These are phyloP conservation scores for Meriones psammophilus DNA, from an alignment of 2,797 vertebrate genomes.

Conservation along the genomic window DNA sequence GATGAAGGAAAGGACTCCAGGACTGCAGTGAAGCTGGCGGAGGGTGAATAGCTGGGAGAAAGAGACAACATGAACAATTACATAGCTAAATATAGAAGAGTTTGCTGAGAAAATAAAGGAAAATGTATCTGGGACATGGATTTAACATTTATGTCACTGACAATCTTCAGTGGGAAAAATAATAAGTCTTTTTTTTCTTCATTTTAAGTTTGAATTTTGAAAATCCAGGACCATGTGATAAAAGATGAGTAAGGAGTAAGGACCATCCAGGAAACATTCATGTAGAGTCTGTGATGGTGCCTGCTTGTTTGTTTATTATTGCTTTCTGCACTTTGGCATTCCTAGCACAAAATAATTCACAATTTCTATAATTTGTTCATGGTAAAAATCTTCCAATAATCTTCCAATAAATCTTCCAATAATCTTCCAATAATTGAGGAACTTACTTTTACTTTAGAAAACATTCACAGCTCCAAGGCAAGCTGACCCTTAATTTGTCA, in stretches of 20 bases:
- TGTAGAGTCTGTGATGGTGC: background rate
- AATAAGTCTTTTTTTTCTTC: constrained; percentile 26
- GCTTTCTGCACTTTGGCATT: constrained; percentile 40
- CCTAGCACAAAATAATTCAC: constrained; percentile 31
- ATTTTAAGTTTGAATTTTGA: constrained; percentile 65
- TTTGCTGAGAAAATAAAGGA: constrained; percentile 59
- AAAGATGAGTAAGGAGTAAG: constrained; percentile 46
- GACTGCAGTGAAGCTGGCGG: constrained; percentile 86
- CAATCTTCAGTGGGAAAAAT: constrained; percentile 13
- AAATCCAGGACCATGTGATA: constrained; percentile 35
- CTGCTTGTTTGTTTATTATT: constrained; percentile 49
- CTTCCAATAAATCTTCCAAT: too few relatives aligned
- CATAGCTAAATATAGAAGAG: constrained; percentile 48
- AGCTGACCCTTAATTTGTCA: constrained; percentile 46
- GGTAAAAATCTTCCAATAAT: constrained; percentile 44
- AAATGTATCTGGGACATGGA: constrained; percentile 4
- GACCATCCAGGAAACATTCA: constrained; percentile 27
- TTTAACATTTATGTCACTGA: constrained; percentile 59
- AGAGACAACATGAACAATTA: constrained; percentile 40
- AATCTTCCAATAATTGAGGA: constrained; percentile 20
- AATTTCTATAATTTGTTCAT: constrained; percentile 40
- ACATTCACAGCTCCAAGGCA: background rate
- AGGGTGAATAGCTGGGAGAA: constrained; percentile 29
- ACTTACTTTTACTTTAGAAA: constrained; percentile 71
- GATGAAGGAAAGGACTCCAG: constrained; percentile 78